These are phyloP conservation scores for Arrhopalites spinosus DNA, from an alignment of 2,888 invertebrate genomes.

Conservation along the genomic window DNA sequence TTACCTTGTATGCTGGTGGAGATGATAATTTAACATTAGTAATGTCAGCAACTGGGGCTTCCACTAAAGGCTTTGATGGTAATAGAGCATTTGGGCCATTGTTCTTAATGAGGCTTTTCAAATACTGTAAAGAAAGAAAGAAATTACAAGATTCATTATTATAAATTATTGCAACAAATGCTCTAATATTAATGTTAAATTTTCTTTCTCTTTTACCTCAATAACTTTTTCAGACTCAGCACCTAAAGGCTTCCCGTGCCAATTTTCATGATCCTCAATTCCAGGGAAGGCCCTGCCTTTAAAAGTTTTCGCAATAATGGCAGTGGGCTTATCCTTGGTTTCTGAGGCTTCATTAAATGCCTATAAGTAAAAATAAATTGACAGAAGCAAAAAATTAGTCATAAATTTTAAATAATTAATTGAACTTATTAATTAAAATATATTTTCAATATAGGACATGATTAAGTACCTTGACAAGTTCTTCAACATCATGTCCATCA, in stretches of 20 bases:
- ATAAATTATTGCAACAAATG: too few species aligned
- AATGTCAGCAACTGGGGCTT: conserved; percentile 76
- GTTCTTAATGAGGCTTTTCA: conserved; percentile 72
- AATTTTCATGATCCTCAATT: conserved; percentile 91
- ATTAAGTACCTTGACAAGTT: conserved; percentile 77
- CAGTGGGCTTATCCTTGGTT: conserved; percentile 83
- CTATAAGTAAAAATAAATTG: conserved; percentile 56
- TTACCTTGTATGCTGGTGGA: conserved; percentile 77
- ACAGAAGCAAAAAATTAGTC: neutral
- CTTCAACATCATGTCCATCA: conserved; percentile 95
- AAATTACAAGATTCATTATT: too few species aligned
- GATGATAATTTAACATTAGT: conserved; percentile 72
- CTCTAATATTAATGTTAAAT: too few species aligned
- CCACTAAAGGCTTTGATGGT: conserved; percentile 69
- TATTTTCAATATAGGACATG: too few species aligned
- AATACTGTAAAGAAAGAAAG: conserved; percentile 62
- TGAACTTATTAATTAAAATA: too few species aligned
- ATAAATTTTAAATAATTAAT: neutral
- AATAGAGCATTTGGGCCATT: conserved; percentile 67
- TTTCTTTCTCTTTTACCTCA: conserved; percentile 59
- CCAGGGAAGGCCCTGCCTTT: conserved; percentile 90
- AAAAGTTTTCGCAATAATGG: conserved; percentile 91
- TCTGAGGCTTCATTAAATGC: conserved; percentile 80
- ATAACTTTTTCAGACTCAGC: conserved; percentile 74
- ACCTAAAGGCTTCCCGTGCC: conserved; percentile 98